Evolutionary conservation across 2,797 vertebrate species (phyloP), one percentile per base, ranked within the genome.

Genomic region (Brachyalestes nurse): DNA sequence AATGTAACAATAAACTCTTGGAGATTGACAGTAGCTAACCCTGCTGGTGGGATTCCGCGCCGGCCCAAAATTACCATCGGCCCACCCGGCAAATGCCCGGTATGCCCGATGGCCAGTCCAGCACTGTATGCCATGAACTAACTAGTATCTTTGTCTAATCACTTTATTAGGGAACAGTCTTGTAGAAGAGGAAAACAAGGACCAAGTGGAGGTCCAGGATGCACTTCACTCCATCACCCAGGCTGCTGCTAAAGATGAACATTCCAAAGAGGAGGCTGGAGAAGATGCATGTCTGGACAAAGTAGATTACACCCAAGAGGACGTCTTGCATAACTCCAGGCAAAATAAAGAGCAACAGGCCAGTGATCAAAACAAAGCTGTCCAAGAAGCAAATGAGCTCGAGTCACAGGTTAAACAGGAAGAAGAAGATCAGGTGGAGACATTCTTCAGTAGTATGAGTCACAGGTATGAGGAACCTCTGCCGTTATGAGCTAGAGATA

Each of bases 371-470:
- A 85, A 83, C 67, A 87, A 89, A 75, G 79, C 45, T 0, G 58
- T 64, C 53, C 64, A 78, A 7, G 88, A 86, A 65, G 83, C 70
- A 77, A 86, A 87, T 34, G 81, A 88, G 81, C 71, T 69, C 6
- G 67, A 72, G 34, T 79, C 72, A 1, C 85, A 91, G 38, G 82
- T 21, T 67, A 78, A 83, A 79, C 55, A 75, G 79, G 84, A 86
- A 66, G 84, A 82, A 38, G 77, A 79, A 84, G 87, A 91, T 25
- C 88, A 88, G 82, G 90, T 95, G 90, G 95, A 96, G 38, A 99
- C 97, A n/a, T 99, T 99, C 94, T 99, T 99, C 93, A 98, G 96
- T 91, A 95, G 95, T 90, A 99, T 99, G 97, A 96, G 94, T 87
- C 96, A 97, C 93, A 98, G 97, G 97, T 99, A 97, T 78, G 89